Evolutionary conservation across 2,113 vertebrate species (phyloP), one percentile per base, ranked within the genome.

Genomic region (Australoheros scitulus): DNA sequence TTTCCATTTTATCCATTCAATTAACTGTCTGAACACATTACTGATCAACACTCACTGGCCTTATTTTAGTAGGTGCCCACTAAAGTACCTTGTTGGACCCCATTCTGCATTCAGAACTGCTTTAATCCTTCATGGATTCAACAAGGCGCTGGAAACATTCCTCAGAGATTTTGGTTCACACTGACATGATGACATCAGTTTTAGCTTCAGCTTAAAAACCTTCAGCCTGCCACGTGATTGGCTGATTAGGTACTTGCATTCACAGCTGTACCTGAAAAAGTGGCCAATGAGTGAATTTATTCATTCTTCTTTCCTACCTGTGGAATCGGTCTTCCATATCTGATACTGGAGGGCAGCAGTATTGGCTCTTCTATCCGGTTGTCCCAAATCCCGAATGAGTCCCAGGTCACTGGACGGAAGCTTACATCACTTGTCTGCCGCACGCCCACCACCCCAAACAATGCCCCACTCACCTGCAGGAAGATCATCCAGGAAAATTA

Each of bases 311-410:
- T 22, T 29, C 24, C n/a, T n/a, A 94, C 92, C 90, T 92, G 84
- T 64, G 97, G 97, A 57, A 97, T 97, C 0, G 96, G 96, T 76
- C 95, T 97, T 57, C 97, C 97, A 3, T 97, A 97, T 88, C 95
- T 96, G 20, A 98, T 96, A 80, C 97, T 98, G 6, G 97, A 96
- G 0, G 97, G 97, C 52, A 98, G 95, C 55, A 97, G 94, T 15
- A 98, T 95, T 1, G 97, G 97, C 6, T 98, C 97, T 0, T 98
- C 97, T 6, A 97, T 97, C 79, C 97, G 95, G 76, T 97, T 97
- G 92, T 97, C 97, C 97, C 97, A 98, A 93, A 97, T 98, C 1
- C 97, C 97, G 22, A 98, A 97, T 3, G 90, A 92, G 88, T 98
- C 97, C 97, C 97, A 98, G 0, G 96, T 96, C 59, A 96, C 93